phyloP scores from a whole-genome alignment of 2,797 vertebrate species.

The Ciconia nigra region DNA sequence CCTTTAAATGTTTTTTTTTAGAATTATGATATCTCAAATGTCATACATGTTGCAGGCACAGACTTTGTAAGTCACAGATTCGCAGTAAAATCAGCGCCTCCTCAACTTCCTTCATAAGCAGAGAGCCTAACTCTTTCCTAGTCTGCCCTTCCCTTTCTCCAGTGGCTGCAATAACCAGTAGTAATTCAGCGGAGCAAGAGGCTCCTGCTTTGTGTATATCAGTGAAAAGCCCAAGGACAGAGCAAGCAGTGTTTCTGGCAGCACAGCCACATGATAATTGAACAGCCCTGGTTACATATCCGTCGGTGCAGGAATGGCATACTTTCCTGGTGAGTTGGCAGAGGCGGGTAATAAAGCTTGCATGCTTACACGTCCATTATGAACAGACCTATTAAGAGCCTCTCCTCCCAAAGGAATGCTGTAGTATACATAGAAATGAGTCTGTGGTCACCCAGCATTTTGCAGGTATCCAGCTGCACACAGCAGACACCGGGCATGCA shows the following conservation, averaged over 20 bases:
- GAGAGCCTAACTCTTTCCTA: background rate
- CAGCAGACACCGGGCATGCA: background rate
- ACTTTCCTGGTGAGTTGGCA: slow-evolving; percentile 52
- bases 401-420: slow-evolving; percentile 48
- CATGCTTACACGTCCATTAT: background rate
- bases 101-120: background rate
- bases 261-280: background rate
- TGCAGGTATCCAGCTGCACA: background rate
- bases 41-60: background rate
- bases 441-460: background rate
- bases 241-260: background rate
- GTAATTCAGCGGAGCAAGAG: background rate
- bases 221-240: slow-evolving; percentile 2
- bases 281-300: slow-evolving; percentile 21
- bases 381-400: slow-evolving; percentile 13
- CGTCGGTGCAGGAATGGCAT: slow-evolving; percentile 13
- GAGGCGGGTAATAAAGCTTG: slow-evolving; percentile 27
- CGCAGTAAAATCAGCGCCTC: background rate
- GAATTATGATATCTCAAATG: background rate
- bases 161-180: background rate
- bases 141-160: background rate
- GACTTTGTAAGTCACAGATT: background rate
- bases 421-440: background rate
- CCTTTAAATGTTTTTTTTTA: background rate
- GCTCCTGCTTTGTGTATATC: background rate